A percentile compares a stretch with the other conserved stretches of the same genome.
These are phyloP conservation scores for Caranx ignobilis DNA, from an alignment of 2,113 vertebrate genomes.

Conservation along the genomic window DNA sequence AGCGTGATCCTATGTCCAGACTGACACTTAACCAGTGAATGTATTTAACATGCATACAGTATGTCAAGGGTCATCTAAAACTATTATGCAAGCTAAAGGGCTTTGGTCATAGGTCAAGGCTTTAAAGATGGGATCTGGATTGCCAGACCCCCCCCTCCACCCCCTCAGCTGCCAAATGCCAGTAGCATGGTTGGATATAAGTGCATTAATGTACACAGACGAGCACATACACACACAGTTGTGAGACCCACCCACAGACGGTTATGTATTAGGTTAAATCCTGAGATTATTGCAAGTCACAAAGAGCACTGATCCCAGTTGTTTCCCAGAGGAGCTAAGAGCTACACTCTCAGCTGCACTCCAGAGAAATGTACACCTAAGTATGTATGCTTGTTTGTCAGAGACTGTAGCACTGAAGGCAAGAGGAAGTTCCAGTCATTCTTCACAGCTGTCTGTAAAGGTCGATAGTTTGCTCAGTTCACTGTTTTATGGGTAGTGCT, in stretches of 20 bases:
- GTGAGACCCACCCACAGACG: slow-evolving; percentile 28
- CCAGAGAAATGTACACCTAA: not conserved
- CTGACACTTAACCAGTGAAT: slow-evolving; percentile 2
- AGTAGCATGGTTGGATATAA: slow-evolving; percentile 10
- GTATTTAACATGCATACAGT: slow-evolving; percentile 28
- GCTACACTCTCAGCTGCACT: slow-evolving; percentile 18
- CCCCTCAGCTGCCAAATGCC: slow-evolving; percentile 29
- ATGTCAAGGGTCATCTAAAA: slow-evolving; percentile 56
- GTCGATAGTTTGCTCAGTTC: slow-evolving; percentile 9
- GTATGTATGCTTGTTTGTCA: slow-evolving; percentile 2
- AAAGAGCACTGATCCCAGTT: slow-evolving; percentile 64
- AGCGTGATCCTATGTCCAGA: slow-evolving; percentile 17
- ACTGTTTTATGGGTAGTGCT: slow-evolving; percentile 8
- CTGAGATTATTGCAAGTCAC: slow-evolving; percentile 69
- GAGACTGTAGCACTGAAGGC: slow-evolving; percentile 20
- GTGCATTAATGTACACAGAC: slow-evolving; percentile 36
- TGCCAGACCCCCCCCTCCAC: not conserved
- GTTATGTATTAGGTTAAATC: slow-evolving; percentile 70
- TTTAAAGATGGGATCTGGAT: slow-evolving; percentile 49
- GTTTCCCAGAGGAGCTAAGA: slow-evolving; percentile 51
- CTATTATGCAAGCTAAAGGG: slow-evolving; percentile 64
- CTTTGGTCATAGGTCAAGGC: slow-evolving; percentile 47
- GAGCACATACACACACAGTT: slow-evolving; percentile 14
- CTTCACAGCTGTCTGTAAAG: slow-evolving; percentile 42
- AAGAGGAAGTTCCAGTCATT: slow-evolving; percentile 47